phyloP scores from a whole-genome alignment of 2,797 vertebrate species.

The Cossypha dichroa region DNA sequence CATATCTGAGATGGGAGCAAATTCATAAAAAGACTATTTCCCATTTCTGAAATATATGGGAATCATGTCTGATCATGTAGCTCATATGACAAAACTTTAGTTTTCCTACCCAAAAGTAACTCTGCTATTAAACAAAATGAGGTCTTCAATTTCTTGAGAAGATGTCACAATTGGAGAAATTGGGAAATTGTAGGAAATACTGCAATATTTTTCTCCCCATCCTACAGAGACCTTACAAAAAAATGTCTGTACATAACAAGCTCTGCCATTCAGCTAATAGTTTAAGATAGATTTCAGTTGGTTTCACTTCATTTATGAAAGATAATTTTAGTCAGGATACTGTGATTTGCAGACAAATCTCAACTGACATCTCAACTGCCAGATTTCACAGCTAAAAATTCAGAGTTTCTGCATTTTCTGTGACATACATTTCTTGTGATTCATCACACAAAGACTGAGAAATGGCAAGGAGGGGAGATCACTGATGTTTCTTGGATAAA shows the following conservation, averaged over 20 bases:
- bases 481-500: background rate
- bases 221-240: background rate
- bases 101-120: background rate
- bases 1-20: background rate
- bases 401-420: background rate
- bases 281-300: background rate
- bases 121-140: background rate
- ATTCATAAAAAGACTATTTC: background rate
- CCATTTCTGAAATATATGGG: background rate
- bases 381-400: background rate
- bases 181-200: background rate
- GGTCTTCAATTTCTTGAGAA: background rate
- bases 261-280: background rate
- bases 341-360: background rate
- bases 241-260: background rate
- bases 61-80: background rate
- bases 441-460: background rate
- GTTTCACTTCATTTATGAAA: background rate
- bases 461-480: background rate
- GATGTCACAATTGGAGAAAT: background rate
- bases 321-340: background rate
- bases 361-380: background rate
- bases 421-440: fast-evolving
- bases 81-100: background rate
- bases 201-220: background rate